A percentile compares a stretch with the other conserved stretches of the same genome.
Evolutionary conservation across 1,140 invertebrate species (phyloP).

Genomic region (Bathynomus jamesi): DNA sequence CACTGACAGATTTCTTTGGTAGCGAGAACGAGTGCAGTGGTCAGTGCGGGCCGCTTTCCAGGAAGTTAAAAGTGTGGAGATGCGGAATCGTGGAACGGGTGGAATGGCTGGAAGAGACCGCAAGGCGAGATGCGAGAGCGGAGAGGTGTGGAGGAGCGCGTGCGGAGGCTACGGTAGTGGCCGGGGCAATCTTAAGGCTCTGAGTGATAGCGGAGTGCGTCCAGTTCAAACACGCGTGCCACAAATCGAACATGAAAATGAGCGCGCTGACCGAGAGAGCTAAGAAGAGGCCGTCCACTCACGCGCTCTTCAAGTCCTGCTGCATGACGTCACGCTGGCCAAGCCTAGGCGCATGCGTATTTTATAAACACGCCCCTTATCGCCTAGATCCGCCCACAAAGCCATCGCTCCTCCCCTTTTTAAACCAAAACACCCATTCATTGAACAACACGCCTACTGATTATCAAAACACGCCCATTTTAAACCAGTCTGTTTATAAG

Average conservation of each 20-base stretch:
- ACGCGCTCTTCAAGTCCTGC: background rate
- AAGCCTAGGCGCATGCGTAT: background rate
- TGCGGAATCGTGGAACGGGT: too few relatives aligned
- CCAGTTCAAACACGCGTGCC: background rate
- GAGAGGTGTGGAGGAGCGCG: background rate
- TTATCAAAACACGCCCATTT: background rate
- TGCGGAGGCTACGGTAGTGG: background rate
- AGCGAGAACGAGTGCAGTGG: too few relatives aligned
- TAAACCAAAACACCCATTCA: background rate
- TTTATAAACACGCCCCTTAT: background rate
- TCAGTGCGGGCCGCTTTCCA: too few relatives aligned
- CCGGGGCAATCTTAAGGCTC: background rate
- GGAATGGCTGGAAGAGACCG: too few relatives aligned
- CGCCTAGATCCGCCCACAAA: background rate
- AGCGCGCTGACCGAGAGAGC: background rate
- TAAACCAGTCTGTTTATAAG: background rate
- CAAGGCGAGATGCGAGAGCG: background rate
- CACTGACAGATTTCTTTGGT: too few relatives aligned
- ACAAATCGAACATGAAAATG: background rate
- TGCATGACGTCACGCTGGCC: background rate
- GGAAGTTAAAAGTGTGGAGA: too few relatives aligned
- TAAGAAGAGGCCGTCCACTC: background rate
- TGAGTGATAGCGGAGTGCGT: background rate
- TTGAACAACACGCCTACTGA: conserved; percentile 1
- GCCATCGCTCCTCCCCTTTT: background rate